Conservation (phyloP, 2,888 invertebrate genomes). For the Tuta absoluta region DNA sequence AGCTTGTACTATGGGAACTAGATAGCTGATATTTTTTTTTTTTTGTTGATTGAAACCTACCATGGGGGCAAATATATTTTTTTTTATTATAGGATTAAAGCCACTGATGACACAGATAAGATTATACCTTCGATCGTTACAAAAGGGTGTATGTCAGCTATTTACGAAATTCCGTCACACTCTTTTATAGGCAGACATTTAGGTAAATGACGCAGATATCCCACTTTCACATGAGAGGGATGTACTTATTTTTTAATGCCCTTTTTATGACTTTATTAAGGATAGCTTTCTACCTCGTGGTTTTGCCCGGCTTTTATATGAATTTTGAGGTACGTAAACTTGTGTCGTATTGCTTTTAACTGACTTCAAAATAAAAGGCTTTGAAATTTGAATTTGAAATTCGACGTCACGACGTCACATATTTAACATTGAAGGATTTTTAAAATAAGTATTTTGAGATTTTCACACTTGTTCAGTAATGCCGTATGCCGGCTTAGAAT, state of each 20-base stretch:
- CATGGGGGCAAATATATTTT: neutral
- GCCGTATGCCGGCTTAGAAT: too few relatives aligned
- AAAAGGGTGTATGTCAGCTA: conserved; percentile 6
- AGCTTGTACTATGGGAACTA: too few relatives aligned
- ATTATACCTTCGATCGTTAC: neutral
- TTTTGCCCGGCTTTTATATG: neutral
- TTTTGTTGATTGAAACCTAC: too few relatives aligned
- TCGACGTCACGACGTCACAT: too few relatives aligned
- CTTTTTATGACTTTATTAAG: conserved; percentile 10
- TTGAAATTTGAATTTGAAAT: too few relatives aligned
- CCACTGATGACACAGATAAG: neutral
- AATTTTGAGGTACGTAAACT: too few relatives aligned
- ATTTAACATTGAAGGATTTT: too few relatives aligned
- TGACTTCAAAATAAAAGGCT: too few relatives aligned
- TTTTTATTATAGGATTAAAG: neutral
- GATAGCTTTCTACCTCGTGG: neutral
- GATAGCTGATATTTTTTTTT: too few relatives aligned
- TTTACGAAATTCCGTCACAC: conserved; percentile 27
- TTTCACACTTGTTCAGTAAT: too few relatives aligned
- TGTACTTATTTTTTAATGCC: conserved; percentile 26
- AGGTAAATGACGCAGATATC: conserved; percentile 26
- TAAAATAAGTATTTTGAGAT: too few relatives aligned
- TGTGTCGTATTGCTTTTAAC: too few relatives aligned
- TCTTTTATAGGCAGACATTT: conserved; percentile 26
- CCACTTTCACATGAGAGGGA: conserved; percentile 11